Conservation (phyloP, 2,888 invertebrate genomes). For the Zootermopsis nevadensis region DNA sequence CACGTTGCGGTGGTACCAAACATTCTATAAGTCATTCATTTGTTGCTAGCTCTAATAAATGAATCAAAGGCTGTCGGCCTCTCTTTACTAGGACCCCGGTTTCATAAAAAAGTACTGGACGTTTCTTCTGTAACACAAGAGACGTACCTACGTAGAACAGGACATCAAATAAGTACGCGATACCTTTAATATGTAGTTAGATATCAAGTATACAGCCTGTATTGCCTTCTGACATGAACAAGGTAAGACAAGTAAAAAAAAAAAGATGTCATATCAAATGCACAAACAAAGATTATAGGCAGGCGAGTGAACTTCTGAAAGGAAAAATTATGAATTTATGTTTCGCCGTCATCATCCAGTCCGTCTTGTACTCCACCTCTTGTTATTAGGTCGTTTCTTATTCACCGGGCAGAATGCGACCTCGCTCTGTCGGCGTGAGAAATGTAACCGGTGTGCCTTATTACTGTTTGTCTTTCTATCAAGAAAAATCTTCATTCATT, state of each 20-base stretch:
- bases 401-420: slow-evolving; percentile 10
- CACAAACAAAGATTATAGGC: slow-evolving; percentile 50
- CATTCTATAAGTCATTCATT: background rate
- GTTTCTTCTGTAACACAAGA: background rate
- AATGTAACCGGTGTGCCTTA: slow-evolving; percentile 8
- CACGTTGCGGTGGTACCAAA: background rate
- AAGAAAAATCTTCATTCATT: slow-evolving; percentile 15
- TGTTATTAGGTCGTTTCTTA: slow-evolving; percentile 45
- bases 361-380: slow-evolving; percentile 41
- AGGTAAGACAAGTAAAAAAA: background rate
- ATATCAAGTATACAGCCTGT: background rate
- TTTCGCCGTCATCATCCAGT: slow-evolving; percentile 44
- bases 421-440: slow-evolving; percentile 4
- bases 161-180: background rate
- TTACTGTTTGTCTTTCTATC: background rate
- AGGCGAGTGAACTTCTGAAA: slow-evolving; percentile 46
- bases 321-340: slow-evolving; percentile 43
- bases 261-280: slow-evolving; percentile 49
- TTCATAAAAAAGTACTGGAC: background rate
- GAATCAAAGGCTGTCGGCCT: background rate
- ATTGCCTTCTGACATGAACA: too few species aligned
- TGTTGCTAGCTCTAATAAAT: background rate
- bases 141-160: too few species aligned
- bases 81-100: background rate
- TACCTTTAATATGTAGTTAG: background rate